Evolutionary conservation across 2,113 vertebrate species (phyloP), one percentile per base, ranked within the genome.

Genomic region (Melanostigma gelatinosum): DNA sequence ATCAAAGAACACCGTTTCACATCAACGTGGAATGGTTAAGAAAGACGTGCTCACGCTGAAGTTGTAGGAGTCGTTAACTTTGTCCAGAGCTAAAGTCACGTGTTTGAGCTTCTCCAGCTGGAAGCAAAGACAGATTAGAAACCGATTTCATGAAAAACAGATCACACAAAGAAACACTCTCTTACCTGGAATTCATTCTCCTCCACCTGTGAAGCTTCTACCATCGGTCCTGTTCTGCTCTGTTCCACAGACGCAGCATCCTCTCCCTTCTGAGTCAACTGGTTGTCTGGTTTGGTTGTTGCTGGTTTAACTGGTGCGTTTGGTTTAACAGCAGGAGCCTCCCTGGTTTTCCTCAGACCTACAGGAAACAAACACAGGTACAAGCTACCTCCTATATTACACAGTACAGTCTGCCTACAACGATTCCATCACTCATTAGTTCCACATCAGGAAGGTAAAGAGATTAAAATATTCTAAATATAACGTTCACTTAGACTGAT

Each of bases 41-140:
- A 20, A 54, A 11, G 2, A 7, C 6, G 18, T 4, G 82, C 96
- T 96, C 82, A 96, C 96, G 0, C 87, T 94, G 88, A 97, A 96
- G 90, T 87, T 95, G 90, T 96, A 97, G 36, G 89, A 85, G 66
- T 80, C 84, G 0, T 89, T 86, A 0, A 55, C 3, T 60, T 91
- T 89, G 24, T 72, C 72, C 80, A 97, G 86, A 22, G 55, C 88
- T 24, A 96, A 54, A 3, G 55, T 82, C 75, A 92, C 57, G 0
- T 85, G 63, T 0, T 72, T 67, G 11, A 4, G 40, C 3, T 66
- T 89, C 36, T 13, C 42, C 70, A 87, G 88, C 95, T 94, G 60
- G 34, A 77, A 55, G 73, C 46, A 82, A 71, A 72, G 4, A 27
- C 2, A 48, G 15, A 71, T 86, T 68, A 78, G 44, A 61, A 42